Evolutionary conservation across 2,797 vertebrate genomes (phyloP), one percentile per base, ranked within the genome.

Genomic region (Threskiornis aethiopicus): DNA sequence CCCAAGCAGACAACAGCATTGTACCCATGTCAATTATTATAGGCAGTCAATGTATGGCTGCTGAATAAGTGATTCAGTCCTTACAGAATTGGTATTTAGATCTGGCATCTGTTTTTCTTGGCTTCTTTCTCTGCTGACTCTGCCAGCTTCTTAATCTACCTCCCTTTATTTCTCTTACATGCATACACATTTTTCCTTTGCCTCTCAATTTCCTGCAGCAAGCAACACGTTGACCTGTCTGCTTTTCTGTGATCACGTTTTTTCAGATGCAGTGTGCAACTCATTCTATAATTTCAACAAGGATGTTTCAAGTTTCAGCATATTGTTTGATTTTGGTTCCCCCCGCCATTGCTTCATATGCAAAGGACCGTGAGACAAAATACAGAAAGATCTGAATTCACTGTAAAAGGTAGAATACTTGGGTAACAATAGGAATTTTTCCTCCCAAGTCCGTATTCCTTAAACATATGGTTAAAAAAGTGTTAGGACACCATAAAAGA

Each of bases 101-200:
- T 85, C 52, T 91, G 89, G 91, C 94, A 97, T 94, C 95, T 95
- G 83, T 85, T 93, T 96, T 94, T 82, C 83, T 90, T 92, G 89
- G 95, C 87, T 78, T 79, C 41, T 85, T 95, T 92, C 75, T 89
- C 51, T 85, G 87, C 92, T 97, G 78, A 92, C 67, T 72, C 67
- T 94, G 88, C 58, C 75, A 97, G 39, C 46, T 95, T 83, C 85
- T 89, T 95, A 93, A 84, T 90, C 75, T 80, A 62, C 41, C 37
- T 75, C 51, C 19, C 10, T 89, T 89, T 92, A 58, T 87, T 90
- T 95, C 62, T 54, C 28, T 71, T 66, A 83, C 26, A 72, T 35
- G 6, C 25, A 80, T 8, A 81, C 51, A 72, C 18, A 57, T 52
- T 82, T 80, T 93, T 84, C 20, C 26, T 65, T 82, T 70, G 13